Percentiles rank a stretch among this genome's conserved stretches.
phyloP scores from a whole-genome alignment of 2,797 vertebrate species.

The Vireo griseus region DNA sequence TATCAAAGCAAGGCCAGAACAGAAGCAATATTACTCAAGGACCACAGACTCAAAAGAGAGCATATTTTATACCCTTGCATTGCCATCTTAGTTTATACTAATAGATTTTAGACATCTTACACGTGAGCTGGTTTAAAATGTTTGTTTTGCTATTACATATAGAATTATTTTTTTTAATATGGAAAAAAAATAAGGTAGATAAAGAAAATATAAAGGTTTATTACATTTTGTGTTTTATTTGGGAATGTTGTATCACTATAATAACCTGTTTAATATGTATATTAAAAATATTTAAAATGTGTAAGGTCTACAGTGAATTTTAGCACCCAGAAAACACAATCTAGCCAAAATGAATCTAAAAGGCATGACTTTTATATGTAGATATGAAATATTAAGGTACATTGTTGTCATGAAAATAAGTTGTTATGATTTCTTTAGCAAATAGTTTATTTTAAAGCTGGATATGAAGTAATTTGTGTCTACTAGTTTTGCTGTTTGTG shows the following conservation, averaged over 20 bases:
- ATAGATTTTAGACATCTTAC: slow-evolving; percentile 60
- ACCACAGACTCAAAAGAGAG: slow-evolving; percentile 49
- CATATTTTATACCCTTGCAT: slow-evolving; percentile 66
- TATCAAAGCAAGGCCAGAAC: slow-evolving; percentile 65
- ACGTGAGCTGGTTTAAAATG: slow-evolving; percentile 38
- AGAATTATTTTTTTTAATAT: slow-evolving; percentile 55
- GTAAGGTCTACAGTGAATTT: slow-evolving; percentile 1
- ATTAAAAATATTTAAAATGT: background rate
- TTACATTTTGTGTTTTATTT: slow-evolving; percentile 56
- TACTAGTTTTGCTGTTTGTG: slow-evolving; percentile 73
- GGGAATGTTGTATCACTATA: slow-evolving; percentile 22
- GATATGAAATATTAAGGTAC: background rate
- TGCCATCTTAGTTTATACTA: slow-evolving; percentile 62
- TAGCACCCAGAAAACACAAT: background rate
- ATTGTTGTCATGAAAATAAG: slow-evolving; percentile 54
- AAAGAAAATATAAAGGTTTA: slow-evolving; percentile 54
- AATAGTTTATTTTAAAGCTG: slow-evolving; percentile 67
- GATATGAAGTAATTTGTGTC: slow-evolving; percentile 68
- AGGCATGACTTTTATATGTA: slow-evolving; percentile 60
- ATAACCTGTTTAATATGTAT: slow-evolving; percentile 35
- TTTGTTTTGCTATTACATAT: slow-evolving; percentile 67
- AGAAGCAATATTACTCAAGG: slow-evolving; percentile 71
- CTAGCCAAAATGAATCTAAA: background rate
- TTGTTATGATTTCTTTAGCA: slow-evolving; percentile 39
- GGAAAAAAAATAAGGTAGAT: slow-evolving; percentile 23